Evolutionary conservation across 2,797 vertebrate genomes (phyloP).

Genomic region (Mareca penelope): DNA sequence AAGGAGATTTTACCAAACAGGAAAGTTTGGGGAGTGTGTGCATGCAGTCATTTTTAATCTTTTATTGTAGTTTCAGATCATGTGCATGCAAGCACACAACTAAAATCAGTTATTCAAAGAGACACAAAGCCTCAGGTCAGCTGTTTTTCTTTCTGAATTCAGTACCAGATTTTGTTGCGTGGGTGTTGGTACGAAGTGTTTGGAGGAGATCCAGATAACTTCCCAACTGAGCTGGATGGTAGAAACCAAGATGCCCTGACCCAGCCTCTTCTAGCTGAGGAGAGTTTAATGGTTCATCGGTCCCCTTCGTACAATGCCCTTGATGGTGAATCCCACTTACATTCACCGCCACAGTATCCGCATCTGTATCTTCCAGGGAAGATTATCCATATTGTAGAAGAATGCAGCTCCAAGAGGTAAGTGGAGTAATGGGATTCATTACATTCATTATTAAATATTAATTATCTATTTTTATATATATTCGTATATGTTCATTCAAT

Average conservation of each 20-base stretch:
- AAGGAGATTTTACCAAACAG: background rate
- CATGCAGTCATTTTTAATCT: background rate
- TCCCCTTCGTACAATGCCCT: slow-evolving; percentile 87
- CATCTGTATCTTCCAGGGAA: slow-evolving; percentile 90
- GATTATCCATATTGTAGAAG: slow-evolving; percentile 90
- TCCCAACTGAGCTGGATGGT: slow-evolving; percentile 91
- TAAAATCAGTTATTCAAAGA: background rate
- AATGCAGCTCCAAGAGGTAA: slow-evolving; percentile 85
- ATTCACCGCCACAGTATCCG: slow-evolving; percentile 81
- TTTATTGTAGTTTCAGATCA: background rate
- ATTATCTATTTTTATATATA: too few species aligned
- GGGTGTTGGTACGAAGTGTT: slow-evolving; percentile 96
- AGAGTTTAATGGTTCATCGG: slow-evolving; percentile 84
- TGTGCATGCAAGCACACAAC: background rate
- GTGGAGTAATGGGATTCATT: background rate
- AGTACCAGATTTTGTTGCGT: slow-evolving; percentile 94
- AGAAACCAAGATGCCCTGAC: slow-evolving; percentile 81
- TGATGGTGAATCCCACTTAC: slow-evolving; percentile 81
- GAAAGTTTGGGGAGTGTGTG: background rate
- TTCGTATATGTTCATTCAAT: too few species aligned
- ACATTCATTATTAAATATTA: too few species aligned
- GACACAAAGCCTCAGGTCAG: background rate
- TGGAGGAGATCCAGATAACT: slow-evolving; percentile 88
- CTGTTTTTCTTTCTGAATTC: background rate
- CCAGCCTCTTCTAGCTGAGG: slow-evolving; percentile 91